Evolutionary conservation across 2,888 invertebrate species (phyloP).

Genomic region (Tineola bisselliella): DNA sequence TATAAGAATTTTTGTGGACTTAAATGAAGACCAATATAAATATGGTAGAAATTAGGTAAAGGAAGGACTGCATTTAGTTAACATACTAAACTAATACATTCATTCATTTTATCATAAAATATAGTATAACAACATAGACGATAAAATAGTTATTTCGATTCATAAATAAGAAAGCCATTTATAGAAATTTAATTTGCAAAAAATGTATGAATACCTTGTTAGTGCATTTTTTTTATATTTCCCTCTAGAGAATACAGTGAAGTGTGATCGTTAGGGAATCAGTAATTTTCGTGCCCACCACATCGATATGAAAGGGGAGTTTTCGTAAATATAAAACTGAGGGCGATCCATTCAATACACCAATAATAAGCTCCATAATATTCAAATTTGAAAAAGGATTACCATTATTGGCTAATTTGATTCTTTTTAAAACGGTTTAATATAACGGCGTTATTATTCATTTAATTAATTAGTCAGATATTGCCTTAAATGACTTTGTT

Average conservation of each 20-base stretch:
- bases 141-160: not conserved
- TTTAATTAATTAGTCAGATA: not conserved
- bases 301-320: conserved; percentile 7
- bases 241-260: conserved; percentile 39
- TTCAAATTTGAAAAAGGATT: conserved; percentile 1
- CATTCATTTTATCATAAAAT: no score
- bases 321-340: not conserved
- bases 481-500: conserved; percentile 5
- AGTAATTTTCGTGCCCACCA: conserved; percentile 8
- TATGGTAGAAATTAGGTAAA: no score
- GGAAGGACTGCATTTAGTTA: no score
- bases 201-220: conserved; percentile 55
- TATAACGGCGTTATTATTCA: not conserved
- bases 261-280: conserved; percentile 30
- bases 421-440: not conserved
- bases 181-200: conserved; percentile 16
- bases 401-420: not conserved
- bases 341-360: not conserved
- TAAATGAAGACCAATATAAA: no score
- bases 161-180: not conserved
- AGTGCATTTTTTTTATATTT: conserved; percentile 36
- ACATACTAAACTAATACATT: no score
- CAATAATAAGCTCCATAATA: not conserved
- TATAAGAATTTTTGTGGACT: no score
- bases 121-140: no score